phyloP scores from a whole-genome alignment of 1,140 invertebrate species.

The Eriocheir sinensis region DNA sequence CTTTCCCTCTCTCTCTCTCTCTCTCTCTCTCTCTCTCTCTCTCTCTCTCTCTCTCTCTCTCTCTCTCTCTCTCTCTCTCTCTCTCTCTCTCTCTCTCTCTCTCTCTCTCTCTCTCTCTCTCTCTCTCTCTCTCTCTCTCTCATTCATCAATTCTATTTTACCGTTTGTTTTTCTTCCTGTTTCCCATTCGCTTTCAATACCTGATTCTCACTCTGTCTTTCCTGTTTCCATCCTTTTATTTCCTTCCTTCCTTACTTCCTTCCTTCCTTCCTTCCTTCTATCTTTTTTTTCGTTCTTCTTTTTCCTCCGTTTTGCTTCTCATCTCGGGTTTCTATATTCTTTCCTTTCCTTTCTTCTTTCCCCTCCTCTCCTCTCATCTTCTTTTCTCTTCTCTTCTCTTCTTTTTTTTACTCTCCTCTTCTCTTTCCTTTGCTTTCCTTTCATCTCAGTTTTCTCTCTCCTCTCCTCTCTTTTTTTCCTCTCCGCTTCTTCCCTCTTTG shows the following conservation, averaged over 20 bases:
- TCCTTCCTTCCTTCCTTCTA: background rate
- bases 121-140: background rate
- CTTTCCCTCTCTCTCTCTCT: too few relatives aligned
- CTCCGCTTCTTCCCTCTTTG: background rate
- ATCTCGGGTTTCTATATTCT: too few relatives aligned
- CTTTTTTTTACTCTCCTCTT: background rate
- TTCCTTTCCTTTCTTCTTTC: background rate
- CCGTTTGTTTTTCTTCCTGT: background rate
- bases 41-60: background rate
- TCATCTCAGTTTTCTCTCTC: too few relatives aligned
- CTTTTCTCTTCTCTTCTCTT: background rate
- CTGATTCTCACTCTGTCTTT: background rate
- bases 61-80: background rate
- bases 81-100: background rate
- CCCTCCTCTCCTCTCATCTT: background rate
- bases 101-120: background rate
- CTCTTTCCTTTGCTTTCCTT: background rate
- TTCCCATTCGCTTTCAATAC: background rate
- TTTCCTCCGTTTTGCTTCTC: background rate
- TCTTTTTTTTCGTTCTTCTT: background rate
- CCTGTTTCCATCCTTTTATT: background rate
- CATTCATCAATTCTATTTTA: background rate
- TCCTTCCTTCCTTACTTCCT: background rate
- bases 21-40: too few relatives aligned
- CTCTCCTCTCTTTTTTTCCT: background rate